A percentile compares a stretch with the other conserved stretches of the same genome.
Conservation (phyloP, 37 sponge, comb jelly and placozoan species). For the Amphimedon queenslandica region DNA sequence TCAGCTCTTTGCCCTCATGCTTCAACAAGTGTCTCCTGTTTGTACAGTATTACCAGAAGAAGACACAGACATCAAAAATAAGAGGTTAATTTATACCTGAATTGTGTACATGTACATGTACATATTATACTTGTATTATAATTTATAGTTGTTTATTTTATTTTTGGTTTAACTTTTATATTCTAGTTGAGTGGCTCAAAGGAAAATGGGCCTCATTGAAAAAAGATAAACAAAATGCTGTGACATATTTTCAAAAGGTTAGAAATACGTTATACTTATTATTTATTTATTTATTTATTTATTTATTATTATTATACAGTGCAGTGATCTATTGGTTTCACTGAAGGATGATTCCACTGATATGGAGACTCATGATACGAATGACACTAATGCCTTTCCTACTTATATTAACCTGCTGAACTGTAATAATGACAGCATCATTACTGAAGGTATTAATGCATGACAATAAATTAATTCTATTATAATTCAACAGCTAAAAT, state of each 20-base stretch:
- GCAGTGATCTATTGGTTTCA: background rate
- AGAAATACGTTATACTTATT: background rate
- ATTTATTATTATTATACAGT: background rate
- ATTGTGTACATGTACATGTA: background rate
- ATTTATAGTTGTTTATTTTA: too few relatives aligned
- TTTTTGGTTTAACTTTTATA: too few relatives aligned
- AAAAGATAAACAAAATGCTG: background rate
- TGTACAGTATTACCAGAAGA: background rate
- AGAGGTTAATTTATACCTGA: background rate
- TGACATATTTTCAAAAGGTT: background rate
- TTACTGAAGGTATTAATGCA: too few relatives aligned
- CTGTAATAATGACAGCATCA: too few relatives aligned
- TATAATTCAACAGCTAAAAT: background rate
- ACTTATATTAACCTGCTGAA: too few relatives aligned
- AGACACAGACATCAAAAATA: background rate
- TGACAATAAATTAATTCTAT: background rate
- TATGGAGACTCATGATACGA: background rate
- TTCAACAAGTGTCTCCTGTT: constrained; percentile 38
- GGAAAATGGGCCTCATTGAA: background rate
- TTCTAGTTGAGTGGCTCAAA: constrained; percentile 3
- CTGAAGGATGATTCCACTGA: background rate
- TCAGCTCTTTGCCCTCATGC: background rate
- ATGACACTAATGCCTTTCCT: too few relatives aligned
- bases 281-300: background rate
- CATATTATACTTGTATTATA: constrained; percentile 14